Percentiles rank a stretch among this genome's conserved stretches.
Evolutionary conservation across 2,113 vertebrate genomes (phyloP).

Genomic region (Oncorhynchus tshawytscha): DNA sequence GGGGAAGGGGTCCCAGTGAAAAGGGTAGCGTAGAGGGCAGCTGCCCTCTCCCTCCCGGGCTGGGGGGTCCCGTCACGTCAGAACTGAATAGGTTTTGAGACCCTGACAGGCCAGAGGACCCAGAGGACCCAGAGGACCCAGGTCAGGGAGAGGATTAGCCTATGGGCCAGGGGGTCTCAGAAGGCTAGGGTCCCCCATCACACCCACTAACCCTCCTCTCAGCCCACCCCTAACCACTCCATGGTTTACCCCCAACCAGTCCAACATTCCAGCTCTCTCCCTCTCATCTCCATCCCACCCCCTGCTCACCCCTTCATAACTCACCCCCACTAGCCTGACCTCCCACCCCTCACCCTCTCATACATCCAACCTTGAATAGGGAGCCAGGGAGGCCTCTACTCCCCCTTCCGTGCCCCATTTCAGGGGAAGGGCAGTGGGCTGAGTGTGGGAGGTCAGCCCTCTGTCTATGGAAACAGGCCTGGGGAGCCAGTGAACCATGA

Average conservation of each 20-base stretch:
- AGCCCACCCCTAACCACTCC: slow-evolving; percentile 37
- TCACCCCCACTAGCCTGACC: slow-evolving; percentile 59
- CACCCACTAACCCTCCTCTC: slow-evolving; percentile 27
- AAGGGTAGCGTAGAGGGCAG: slow-evolving; percentile 8
- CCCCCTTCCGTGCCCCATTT: slow-evolving; percentile 24
- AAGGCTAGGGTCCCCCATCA: slow-evolving; percentile 34
- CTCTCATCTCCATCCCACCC: not conserved
- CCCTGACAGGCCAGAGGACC: slow-evolving; percentile 56
- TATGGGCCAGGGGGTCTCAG: slow-evolving; percentile 39
- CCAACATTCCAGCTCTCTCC: slow-evolving; percentile 44
- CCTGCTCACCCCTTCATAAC: slow-evolving; percentile 45
- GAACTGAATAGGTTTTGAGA: slow-evolving; percentile 54
- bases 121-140: slow-evolving; percentile 30
- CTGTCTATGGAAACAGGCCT: not conserved
- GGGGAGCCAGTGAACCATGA: not conserved
- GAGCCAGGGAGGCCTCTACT: too few relatives aligned
- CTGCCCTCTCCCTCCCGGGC: slow-evolving; percentile 32
- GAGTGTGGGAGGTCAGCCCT: slow-evolving; percentile 44
- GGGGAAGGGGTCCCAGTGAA: slow-evolving; percentile 21
- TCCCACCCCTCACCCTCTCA: slow-evolving; percentile 43
- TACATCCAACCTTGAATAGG: slow-evolving; percentile 29
- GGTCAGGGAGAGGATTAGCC: slow-evolving; percentile 59
- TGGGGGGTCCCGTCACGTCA: slow-evolving; percentile 58
- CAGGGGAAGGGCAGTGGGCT: slow-evolving; percentile 51
- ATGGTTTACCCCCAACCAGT: slow-evolving; percentile 63